A percentile compares a stretch with the other conserved stretches of the same genome.
phyloP scores from a whole-genome alignment of 2,113 vertebrate species.

The Pao palembangensis region DNA sequence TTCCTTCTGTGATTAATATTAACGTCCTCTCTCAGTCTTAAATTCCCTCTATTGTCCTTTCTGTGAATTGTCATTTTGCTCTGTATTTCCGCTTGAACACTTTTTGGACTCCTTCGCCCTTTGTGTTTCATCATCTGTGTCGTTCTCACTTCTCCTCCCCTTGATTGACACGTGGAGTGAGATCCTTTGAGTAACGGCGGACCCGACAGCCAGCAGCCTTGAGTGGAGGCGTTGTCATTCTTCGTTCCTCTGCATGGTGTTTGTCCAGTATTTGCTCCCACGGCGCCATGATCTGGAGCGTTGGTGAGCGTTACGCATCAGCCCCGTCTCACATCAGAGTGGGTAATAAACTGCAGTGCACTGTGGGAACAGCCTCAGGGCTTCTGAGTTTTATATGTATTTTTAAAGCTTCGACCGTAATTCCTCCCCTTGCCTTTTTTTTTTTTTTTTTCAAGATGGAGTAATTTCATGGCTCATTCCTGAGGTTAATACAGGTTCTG shows the following conservation, averaged over 20 bases:
- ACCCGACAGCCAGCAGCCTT: not conserved
- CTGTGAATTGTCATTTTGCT: conserved; percentile 5
- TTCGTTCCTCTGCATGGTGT: conserved; percentile 26
- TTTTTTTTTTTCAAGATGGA: conserved; percentile 31
- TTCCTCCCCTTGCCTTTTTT: conserved; percentile 5
- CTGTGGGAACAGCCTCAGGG: conserved; percentile 49
- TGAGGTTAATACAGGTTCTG: conserved; percentile 42
- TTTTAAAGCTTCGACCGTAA: conserved; percentile 48
- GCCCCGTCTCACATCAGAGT: conserved; percentile 46
- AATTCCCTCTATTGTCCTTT: conserved; percentile 1
- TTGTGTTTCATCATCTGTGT: conserved; percentile 14
- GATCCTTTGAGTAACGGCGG: too few species aligned
- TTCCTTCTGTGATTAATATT: conserved; percentile 29
- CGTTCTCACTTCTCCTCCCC: too few species aligned
- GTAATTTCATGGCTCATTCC: conserved; percentile 70
- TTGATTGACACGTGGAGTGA: too few species aligned
- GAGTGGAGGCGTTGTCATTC: conserved; percentile 28
- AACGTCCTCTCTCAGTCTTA: conserved; percentile 18
- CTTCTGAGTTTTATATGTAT: conserved; percentile 53
- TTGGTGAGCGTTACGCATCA: conserved; percentile 60
- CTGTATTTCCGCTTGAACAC: too few species aligned
- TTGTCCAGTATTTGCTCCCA: conserved; percentile 32
- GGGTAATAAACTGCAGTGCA: conserved; percentile 62
- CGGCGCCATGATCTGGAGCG: conserved; percentile 45
- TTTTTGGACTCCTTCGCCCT: conserved; percentile 20